Evolutionary conservation across 2,797 vertebrate species (phyloP).

Genomic region (Takifugu rubripes): DNA sequence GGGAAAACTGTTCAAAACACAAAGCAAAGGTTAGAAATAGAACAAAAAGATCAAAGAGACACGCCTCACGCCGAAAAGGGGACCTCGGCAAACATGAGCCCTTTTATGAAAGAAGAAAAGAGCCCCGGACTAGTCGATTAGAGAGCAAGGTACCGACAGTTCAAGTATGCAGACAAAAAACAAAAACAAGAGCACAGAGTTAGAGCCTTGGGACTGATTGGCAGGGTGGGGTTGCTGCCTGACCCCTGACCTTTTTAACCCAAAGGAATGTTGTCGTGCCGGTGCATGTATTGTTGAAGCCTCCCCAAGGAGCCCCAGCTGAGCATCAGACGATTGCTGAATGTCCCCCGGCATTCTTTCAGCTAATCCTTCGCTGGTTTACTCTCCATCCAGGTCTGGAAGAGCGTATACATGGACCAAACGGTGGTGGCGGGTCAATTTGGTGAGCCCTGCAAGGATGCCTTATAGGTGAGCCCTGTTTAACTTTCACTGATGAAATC

Average conservation of each 20-base stretch:
- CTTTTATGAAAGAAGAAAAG: conserved; percentile 9
- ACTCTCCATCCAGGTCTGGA: conserved; percentile 48
- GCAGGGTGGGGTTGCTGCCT: conserved; percentile 59
- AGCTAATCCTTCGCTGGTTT: conserved; percentile 56
- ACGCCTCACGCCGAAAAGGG: background rate
- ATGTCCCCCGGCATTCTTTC: conserved; percentile 39
- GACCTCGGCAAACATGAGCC: background rate
- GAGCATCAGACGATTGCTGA: conserved; percentile 62
- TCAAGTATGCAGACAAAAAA: conserved; percentile 66
- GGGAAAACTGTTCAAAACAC: background rate
- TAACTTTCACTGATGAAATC: conserved; percentile 22
- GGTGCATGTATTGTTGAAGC: conserved; percentile 71
- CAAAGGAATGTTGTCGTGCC: conserved; percentile 70
- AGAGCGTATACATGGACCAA: conserved; percentile 18
- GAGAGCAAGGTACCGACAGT: conserved; percentile 53
- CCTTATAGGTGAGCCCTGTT: conserved; percentile 7
- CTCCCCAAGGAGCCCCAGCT: conserved; percentile 50
- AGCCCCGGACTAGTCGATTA: conserved; percentile 34
- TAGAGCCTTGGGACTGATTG: conserved; percentile 66
- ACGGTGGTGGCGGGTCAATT: background rate
- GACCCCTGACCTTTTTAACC: conserved; percentile 73
- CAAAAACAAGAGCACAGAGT: conserved; percentile 57
- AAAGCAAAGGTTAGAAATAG: background rate
- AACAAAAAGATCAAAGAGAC: conserved; percentile 1
- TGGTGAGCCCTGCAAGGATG: background rate